Evolutionary conservation across 1,140 invertebrate genomes (phyloP).

Genomic region (Ostrea denselamellosa): DNA sequence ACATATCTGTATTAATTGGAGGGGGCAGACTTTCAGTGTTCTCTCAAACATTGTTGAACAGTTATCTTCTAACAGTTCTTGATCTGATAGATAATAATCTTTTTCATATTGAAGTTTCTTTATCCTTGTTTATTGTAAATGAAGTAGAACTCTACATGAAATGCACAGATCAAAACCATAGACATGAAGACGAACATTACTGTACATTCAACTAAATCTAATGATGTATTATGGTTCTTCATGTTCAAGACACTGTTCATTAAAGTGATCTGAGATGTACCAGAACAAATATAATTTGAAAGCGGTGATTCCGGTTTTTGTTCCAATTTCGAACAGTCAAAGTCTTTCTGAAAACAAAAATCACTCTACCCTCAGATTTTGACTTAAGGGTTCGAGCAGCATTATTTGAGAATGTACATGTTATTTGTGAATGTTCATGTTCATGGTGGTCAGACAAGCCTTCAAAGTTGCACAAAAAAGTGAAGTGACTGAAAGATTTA

Average conservation of each 20-base stretch:
- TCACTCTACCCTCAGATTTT: too few species aligned
- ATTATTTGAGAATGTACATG: too few species aligned
- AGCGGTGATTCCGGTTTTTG: too few species aligned
- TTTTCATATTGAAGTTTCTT: constrained; percentile 7
- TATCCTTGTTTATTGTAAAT: not conserved
- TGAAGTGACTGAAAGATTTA: too few species aligned
- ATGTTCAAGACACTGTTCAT: constrained; percentile 44
- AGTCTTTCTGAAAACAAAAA: too few species aligned
- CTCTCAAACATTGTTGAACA: not conserved
- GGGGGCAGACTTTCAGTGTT: not conserved
- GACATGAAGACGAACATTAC: not conserved
- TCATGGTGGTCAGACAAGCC: too few species aligned
- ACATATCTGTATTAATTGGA: constrained; percentile 9
- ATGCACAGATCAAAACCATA: not conserved
- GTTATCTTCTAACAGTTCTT: not conserved
- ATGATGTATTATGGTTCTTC: constrained; percentile 49
- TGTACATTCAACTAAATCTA: constrained; percentile 47
- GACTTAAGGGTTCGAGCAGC: too few species aligned
- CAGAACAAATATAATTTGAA: too few species aligned
- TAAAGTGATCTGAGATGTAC: too few species aligned
- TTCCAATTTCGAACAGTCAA: too few species aligned
- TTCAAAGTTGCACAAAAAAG: too few species aligned
- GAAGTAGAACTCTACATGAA: not conserved
- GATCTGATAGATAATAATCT: not conserved
- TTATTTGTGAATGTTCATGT: too few species aligned